Evolutionary conservation across 2,888 invertebrate species (phyloP).

Genomic region (Toxonevra muliebris): DNA sequence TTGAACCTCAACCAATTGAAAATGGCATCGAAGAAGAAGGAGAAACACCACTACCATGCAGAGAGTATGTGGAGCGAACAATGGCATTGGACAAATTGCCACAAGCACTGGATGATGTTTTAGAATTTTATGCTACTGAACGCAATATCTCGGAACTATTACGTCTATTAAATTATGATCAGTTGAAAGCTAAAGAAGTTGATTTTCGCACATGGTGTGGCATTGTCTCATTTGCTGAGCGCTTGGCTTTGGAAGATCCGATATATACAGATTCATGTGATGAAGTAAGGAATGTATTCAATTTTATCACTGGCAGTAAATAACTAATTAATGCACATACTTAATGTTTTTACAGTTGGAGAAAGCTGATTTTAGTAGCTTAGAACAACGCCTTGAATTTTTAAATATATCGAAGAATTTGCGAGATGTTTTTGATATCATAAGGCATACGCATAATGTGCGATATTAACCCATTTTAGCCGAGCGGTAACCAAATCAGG

Average conservation of each 20-base stretch:
- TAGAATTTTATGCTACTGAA: slow-evolving; percentile 63
- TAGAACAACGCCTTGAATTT: slow-evolving; percentile 69
- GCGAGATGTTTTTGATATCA: slow-evolving; percentile 51
- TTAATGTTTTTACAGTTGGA: slow-evolving; percentile 69
- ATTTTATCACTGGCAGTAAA: slow-evolving; percentile 2
- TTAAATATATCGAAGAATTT: slow-evolving; percentile 63
- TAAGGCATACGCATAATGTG: slow-evolving; percentile 54
- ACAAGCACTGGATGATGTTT: slow-evolving; percentile 64
- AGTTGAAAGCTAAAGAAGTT: slow-evolving; percentile 53
- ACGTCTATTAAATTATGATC: slow-evolving; percentile 49
- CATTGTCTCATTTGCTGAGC: slow-evolving; percentile 79
- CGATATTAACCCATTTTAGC: not conserved
- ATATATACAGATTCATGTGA: slow-evolving; percentile 74
- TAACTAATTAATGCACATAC: not conserved
- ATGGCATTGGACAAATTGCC: slow-evolving; percentile 52
- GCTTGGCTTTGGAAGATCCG: slow-evolving; percentile 65
- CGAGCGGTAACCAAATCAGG: no score
- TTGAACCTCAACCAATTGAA: slow-evolving; percentile 34
- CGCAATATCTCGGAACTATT: slow-evolving; percentile 55
- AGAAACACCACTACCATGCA: slow-evolving; percentile 38
- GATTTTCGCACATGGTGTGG: slow-evolving; percentile 84
- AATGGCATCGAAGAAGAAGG: slow-evolving; percentile 37
- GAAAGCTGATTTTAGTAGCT: slow-evolving; percentile 74
- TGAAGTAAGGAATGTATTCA: slow-evolving; percentile 67
- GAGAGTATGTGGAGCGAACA: slow-evolving; percentile 54